Evolutionary conservation across 2,888 invertebrate genomes (phyloP), one percentile per base, ranked within the genome.

Genomic region (Busseola fusca): DNA sequence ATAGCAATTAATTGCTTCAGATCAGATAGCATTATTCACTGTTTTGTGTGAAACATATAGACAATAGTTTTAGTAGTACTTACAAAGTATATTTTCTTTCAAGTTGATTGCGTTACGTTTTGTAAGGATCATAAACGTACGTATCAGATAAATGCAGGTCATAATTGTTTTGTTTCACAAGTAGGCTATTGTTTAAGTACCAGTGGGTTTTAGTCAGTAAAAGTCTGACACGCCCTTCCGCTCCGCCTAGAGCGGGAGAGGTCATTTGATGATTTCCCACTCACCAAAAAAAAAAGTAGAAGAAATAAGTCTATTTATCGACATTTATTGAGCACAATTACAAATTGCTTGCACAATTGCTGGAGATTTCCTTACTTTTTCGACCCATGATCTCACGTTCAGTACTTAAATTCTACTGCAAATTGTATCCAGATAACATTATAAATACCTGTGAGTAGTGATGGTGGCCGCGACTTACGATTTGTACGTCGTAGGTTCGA

Each of bases 11-110:
- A 76, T 80, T 78, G 37, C 69, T 73, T 56, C 64, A 74, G 71
- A 83, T 80, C 77, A 72, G 76, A 82, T 80, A 78, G 16, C 64
- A 59, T 68, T 72, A 72, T 75, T 81, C 68, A 40, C 60, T 52
- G 69, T 66, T 69, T 72, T 73, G 65, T 81, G 80, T 77, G 83
- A 78, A 63, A 77, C 30, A 69, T 72, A 76, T 65, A 80, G 59
- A 84, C 83, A 84, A 84, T 84, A 76, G 78, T 63, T 64, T 25
- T 60, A 59, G 42, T 25, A 16, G 59, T 59, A 34, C 34, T 34
- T 34, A 56, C n/a, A 18, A 30, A 52, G 50, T 52, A 48, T 34
- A 60, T 80, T 74, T 76, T 60, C 73, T 80, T 80, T 74, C 54
- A 48, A 77, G 45, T 34, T 48, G 57, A 74, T 81, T 81, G 77